Evolutionary conservation across 2,113 vertebrate genomes (phyloP), one percentile per base, ranked within the genome.

Genomic region (Podarcis cretensis): DNA sequence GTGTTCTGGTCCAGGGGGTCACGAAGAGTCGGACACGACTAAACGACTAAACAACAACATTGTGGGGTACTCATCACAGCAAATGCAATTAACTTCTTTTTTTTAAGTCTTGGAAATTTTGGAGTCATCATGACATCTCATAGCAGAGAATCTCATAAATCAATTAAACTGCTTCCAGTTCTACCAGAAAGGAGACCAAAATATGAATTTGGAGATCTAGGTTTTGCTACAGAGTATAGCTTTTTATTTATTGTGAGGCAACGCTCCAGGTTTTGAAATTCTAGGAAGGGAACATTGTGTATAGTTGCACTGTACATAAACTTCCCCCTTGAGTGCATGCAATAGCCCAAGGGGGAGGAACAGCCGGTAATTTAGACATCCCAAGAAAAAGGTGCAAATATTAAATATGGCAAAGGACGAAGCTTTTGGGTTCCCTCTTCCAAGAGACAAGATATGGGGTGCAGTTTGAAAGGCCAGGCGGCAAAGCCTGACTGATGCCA

Each of bases 211-310:
- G 8, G 16, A 43, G 23, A n/a, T 6, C 4, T 18, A 77, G 20
- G 25, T 68, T 27, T 32, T 68, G 85, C 75, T 5, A 48, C 48
- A 84, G 59, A 25, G 48, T 4, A 66, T 68, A 86, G 20, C 5
- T 48, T 86, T 78, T 86, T 79, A 78, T 79, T 86, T n/a, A 77
- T n/a, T 30, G 74, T 63, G 78, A 79, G 59, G 14, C 59, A 48
- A 12, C 3, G 7, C 27, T 30, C 65, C 12, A 63, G 18, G 23
- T 66, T 83, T 68, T 12, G 35, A 43, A 35, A 43, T 69, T 68
- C 25, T 69, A 35, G 3, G n/a, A 75, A 2, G 48, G 25, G 18
- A 27, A 54, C 2, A 40, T 6, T 8, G 59, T 2, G 3, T 1
- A 18, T 8, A 14, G 3, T 2, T 10, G 65, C 2, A 32, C 32